phyloP scores from a whole-genome alignment of 2,888 invertebrate species.

The Anaspis maculata region DNA sequence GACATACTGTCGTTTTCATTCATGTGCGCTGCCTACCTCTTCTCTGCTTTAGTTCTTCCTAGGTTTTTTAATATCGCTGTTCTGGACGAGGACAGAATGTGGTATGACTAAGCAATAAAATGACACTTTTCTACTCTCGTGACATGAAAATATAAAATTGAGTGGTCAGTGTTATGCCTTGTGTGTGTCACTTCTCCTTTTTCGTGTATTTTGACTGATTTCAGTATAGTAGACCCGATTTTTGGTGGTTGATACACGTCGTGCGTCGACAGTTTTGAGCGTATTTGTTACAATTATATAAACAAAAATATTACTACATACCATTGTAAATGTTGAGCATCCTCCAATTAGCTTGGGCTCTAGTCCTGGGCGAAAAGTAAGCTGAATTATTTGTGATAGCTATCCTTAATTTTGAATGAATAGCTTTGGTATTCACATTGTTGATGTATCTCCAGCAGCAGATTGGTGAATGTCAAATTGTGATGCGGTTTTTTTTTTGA shows the following conservation, averaged over 20 bases:
- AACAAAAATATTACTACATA: conserved; percentile 5
- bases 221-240: conserved; percentile 8
- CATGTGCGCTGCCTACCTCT: conserved; percentile 29
- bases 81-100: too few species aligned
- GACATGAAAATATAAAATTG: neutral
- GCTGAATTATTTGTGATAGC: conserved; percentile 36
- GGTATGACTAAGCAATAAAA: conserved; percentile 41
- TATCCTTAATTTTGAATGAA: conserved; percentile 36
- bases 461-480: too few species aligned
- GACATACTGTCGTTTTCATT: conserved; percentile 27
- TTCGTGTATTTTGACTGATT: conserved; percentile 20
- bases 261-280: neutral
- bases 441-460: too few species aligned
- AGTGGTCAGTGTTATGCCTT: too few species aligned
- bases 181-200: too few species aligned
- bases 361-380: conserved; percentile 25
- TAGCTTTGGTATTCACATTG: conserved; percentile 30
- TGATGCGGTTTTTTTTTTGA: too few species aligned
- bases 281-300: neutral
- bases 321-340: conserved; percentile 35
- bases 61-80: conserved; percentile 15
- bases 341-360: conserved; percentile 31
- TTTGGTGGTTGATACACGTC: conserved; percentile 16
- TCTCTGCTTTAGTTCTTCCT: conserved; percentile 2
- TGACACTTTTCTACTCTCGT: conserved; percentile 24